Base-by-base conservation (phyloP, 1,140 invertebrate species). In the Drosophila repleta region DNA sequence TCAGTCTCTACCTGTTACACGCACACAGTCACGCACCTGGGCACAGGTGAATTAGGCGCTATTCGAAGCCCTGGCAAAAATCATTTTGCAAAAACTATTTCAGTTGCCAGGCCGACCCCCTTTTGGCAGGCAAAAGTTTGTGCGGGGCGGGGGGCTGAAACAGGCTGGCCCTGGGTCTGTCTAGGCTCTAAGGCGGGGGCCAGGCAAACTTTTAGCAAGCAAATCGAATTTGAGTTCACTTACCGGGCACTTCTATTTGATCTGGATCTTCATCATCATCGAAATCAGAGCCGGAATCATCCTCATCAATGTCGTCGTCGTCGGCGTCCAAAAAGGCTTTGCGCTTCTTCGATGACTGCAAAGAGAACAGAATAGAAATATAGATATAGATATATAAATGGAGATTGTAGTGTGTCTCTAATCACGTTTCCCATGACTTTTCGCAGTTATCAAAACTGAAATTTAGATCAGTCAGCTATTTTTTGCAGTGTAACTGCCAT, bases 221-320 rank as follows among this genome's bases (percentile, higher is more conserved):
- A 52, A 20, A 18, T 18, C n/a, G 24, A 20, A 55, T 29, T 8
- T 21, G 5, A 32, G 17, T 1, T 51, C 10, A 90, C 84, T 92
- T 92, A 96, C 96, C 96, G 92, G 96, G 96, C 39, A 97, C 96
- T 94, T 97, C 95, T 92, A 97, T 96, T 93, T 96, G 96, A 91
- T 97, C 96, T 62, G 96, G 96, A 94, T 97, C 96, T 76, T 97
- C 96, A 92, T 97, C 96, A 88, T 97, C 96, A 88, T 96, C 96
- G 91, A 96, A 96, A 90, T 97, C 96, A 68, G 95, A 96, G 63
- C 94, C 95, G 32, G 95, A 96, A 57, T 94, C 94, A 64, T 95
- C 94, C 64, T 95, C 95, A 89, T 94, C 94, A 58, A 90, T 79
- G 53, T 89, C 90, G 43, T 83, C 74, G 15, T 90, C 89, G n/a